These are phyloP conservation scores for Thunnus albacares DNA, from an alignment of 2,797 vertebrate species.

Conservation along the genomic window DNA sequence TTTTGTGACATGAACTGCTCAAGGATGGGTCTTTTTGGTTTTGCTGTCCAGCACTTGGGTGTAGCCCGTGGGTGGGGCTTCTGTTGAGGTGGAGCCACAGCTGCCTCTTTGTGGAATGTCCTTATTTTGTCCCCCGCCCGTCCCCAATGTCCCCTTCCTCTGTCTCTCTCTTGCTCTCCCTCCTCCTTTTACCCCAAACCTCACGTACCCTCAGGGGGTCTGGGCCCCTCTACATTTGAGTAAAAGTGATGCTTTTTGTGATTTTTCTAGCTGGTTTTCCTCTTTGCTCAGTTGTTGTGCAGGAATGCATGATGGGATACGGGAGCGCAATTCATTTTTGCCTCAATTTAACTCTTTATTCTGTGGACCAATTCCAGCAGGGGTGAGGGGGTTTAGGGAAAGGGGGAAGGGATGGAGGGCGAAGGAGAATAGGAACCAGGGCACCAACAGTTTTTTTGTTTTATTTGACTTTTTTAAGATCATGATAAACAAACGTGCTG, in stretches of 20 bases:
- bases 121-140: constrained; percentile 59
- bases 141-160: constrained; percentile 19
- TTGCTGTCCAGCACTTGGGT: constrained; percentile 72
- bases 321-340: constrained; percentile 64
- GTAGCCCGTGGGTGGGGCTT: constrained; percentile 73
- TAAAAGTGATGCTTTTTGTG: constrained; percentile 73
- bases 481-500: constrained; percentile 76
- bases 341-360: constrained; percentile 72
- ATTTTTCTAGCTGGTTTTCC: constrained; percentile 72
- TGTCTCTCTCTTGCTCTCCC: constrained; percentile 36
- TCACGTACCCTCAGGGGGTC: constrained; percentile 33
- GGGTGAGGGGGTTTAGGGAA: constrained; percentile 52
- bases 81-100: constrained; percentile 81
- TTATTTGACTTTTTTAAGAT: constrained; percentile 80
- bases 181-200: constrained; percentile 48
- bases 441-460: constrained; percentile 64
- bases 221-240: constrained; percentile 58
- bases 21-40: constrained; percentile 50
- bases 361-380: constrained; percentile 86
- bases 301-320: constrained; percentile 76
- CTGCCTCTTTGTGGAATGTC: constrained; percentile 85
- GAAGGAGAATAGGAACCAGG: constrained; percentile 67
- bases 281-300: constrained; percentile 77
- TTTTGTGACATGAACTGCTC: constrained; percentile 62
- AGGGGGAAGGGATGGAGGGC: constrained; percentile 52